phyloP scores from a whole-genome alignment of 2,797 vertebrate genomes.

The Cyclura pinguis region DNA sequence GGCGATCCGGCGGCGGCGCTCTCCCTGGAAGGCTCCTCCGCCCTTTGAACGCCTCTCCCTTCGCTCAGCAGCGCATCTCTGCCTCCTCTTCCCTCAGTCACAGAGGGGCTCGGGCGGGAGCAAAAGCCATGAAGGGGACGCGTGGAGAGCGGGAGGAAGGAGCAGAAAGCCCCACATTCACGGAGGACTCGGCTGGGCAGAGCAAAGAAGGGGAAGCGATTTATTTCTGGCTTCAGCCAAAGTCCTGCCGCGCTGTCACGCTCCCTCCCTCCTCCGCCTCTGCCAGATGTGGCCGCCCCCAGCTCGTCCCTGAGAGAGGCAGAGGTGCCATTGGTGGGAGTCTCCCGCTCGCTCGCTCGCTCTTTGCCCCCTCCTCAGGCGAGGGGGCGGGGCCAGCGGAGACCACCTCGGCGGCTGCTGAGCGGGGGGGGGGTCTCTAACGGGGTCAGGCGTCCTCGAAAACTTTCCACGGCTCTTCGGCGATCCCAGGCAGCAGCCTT shows the following conservation, averaged over 20 bases:
- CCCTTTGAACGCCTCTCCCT: neutral
- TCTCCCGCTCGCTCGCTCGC: neutral
- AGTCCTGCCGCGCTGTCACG: slow-evolving; percentile 13
- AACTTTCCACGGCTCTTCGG: neutral
- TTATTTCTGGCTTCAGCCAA: slow-evolving; percentile 12
- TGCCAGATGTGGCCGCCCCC: slow-evolving; percentile 55
- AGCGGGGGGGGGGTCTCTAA: slow-evolving; percentile 10
- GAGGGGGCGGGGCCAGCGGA: neutral
- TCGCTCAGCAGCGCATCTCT: neutral
- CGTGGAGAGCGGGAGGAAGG: neutral
- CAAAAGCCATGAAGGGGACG: slow-evolving; percentile 53
- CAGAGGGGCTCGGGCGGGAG: slow-evolving; percentile 39
- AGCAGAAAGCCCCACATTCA: slow-evolving; percentile 21
- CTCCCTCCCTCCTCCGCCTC: neutral
- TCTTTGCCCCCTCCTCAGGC: neutral
- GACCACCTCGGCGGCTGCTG: neutral
- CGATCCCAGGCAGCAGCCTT: neutral
- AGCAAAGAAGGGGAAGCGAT: neutral
- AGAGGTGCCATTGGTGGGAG: slow-evolving; percentile 54
- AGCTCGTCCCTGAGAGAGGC: slow-evolving; percentile 39
- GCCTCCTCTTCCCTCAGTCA: slow-evolving; percentile 38
- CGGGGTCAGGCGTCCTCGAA: neutral
- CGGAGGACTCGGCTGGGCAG: neutral
- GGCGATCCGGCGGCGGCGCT: neutral
- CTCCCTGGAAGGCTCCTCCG: neutral